Base-by-base conservation (phyloP, 2,888 invertebrate genomes). In the Stictocephala bisonia region DNA sequence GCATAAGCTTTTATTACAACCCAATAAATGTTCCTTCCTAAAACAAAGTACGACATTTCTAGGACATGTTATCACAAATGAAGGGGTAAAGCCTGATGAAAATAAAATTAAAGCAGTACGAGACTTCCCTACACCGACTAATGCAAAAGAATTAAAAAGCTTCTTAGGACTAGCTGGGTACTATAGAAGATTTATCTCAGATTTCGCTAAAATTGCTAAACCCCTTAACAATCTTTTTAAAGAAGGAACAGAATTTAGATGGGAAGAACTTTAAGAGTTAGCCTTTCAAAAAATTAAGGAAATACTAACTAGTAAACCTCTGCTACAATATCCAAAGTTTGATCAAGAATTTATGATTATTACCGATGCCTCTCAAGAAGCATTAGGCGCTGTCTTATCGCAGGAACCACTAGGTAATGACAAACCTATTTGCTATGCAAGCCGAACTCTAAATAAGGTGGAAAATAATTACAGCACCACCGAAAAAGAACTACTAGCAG, bases 161-260 rank as follows among this genome's bases (percentile, higher is more conserved):
- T 84, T 84, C 72, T 50, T 83, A 20, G 83, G 83, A 11, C 50
- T 84, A 29, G 48, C 79, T 0, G 81, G 81, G 0, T 84, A 83
- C 71, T 83, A 84, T 48, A 29, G 83, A 18, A 80, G 80, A 69
- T 84, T 84, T 70, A 83, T 84, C 0, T 66, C 75, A 22, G 71
- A 82, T 11, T 84, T 82, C 60, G 76, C 81, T 0, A 78, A 79
- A 69, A 69, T 80, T 1, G 77, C 82, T 6, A 76, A 78, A 75
- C 81, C 81, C 0, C 53, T 82, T 40, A 80, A 80, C 0, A 4
- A 67, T 3, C 50, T 50, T 71, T 29, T 40, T 74, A 29, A 74
- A 64, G 50, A 79, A 72, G 50, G 73, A 6, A 26, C 11, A 13
- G 73, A 73, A 64, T 81, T 80, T 74, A 3, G 60, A 24, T 79